Base-by-base conservation (phyloP, 2,113 vertebrate genomes). In the Hemibagrus wyckioides region DNA sequence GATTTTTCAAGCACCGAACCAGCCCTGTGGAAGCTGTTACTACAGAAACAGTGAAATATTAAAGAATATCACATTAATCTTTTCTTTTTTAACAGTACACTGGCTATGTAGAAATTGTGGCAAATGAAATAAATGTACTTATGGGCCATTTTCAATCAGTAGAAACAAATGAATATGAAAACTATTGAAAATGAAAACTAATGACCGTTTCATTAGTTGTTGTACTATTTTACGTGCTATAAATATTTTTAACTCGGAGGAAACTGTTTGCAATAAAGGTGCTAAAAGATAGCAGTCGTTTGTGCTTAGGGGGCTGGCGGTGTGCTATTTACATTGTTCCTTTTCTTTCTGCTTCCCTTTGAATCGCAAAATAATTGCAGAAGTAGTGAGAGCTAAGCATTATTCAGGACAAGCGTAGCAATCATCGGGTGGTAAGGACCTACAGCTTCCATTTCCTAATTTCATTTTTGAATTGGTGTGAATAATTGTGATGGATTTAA, bases 321-420 rank as follows among this genome's bases (percentile, higher is more conserved):
- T 59, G 5, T 13, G 11, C 21, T 6, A 11, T 33, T 80, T 86
- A 41, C 9, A 13, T 21, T 25, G n/a, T 86, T 86, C 85, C 85
- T 50, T 69, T 86, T 86, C 56, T 39, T 0, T 15, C 44, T 82
- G 41, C 17, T 36, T 21, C 44, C 41, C 8, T 83, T 82, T 86
- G 23, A 85, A n/a, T 54, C 14, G 50, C 33, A 50, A 56, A 33
- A n/a, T 67, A 39, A 71, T 56, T 85, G 85, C 79, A 87, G 83
- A 87, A 88, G 85, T 88, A 57, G 5, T 21, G 17, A 48, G 56
- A 71, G 69, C 56, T 77, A 76, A 82, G 52, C 13, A 44, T 76
- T 25, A 75, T n/a, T 30, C 79, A 39, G 39, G 61, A 36, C 39
- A 19, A 81, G 65, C 4, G 52, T 76, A 54, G 44, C 33, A 39